Conservation (phyloP, 1,140 invertebrate species). For the Phymorhynchus buccinoides region DNA sequence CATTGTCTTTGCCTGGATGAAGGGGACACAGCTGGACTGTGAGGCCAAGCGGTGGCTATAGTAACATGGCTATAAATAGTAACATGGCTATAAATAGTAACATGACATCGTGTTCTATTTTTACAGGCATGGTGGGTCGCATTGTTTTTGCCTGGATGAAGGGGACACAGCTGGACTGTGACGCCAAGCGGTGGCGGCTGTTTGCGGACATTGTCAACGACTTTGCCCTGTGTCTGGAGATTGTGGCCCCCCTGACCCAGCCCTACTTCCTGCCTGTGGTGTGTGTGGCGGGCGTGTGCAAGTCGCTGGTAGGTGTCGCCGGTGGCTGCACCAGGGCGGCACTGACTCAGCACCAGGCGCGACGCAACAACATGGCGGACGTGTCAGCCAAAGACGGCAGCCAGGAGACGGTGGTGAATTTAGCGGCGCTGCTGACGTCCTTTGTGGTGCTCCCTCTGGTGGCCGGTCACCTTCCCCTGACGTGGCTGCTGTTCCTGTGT, state of each 20-base stretch:
- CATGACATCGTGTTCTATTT: constrained; percentile 25
- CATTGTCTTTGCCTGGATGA: constrained; percentile 93
- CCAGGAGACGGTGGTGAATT: constrained; percentile 93
- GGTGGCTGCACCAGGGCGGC: constrained; percentile 92
- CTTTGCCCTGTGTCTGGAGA: constrained; percentile 80
- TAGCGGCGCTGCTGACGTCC: constrained; percentile 84
- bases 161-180: constrained; percentile 85
- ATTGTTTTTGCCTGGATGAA: constrained; percentile 94
- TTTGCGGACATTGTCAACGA: constrained; percentile 96
- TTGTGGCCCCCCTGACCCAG: constrained; percentile 68
- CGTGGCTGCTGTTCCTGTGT: constrained; percentile 81
- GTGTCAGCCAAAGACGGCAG: constrained; percentile 96
- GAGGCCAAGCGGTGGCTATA: constrained; percentile 88
- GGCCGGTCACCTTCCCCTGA: constrained; percentile 76
- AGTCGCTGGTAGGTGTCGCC: constrained; percentile 85
- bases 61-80: not conserved
- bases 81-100: not conserved
- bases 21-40: constrained; percentile 85
- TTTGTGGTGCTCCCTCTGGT: constrained; percentile 84
- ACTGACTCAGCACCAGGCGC: constrained; percentile 90
- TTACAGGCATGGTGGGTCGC: constrained; percentile 82
- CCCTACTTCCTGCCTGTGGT: constrained; percentile 69
- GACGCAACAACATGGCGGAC: constrained; percentile 90
- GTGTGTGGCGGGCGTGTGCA: constrained; percentile 75
- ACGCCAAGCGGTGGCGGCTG: constrained; percentile 95